These are phyloP conservation scores for Coregonus suidteri DNA, from an alignment of 2,797 vertebrate species.

Conservation along the genomic window DNA sequence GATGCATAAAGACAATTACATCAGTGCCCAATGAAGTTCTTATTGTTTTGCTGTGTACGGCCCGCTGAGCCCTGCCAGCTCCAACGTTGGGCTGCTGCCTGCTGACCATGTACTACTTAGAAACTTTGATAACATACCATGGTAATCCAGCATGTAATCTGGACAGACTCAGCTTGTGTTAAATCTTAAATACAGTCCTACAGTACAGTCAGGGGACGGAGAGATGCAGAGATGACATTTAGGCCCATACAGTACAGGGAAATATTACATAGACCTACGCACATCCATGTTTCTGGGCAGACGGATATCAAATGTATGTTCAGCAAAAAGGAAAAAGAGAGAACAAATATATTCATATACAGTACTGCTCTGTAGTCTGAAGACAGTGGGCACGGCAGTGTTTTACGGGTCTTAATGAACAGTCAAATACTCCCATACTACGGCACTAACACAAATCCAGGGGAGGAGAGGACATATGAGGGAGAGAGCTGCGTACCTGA, in stretches of 20 bases:
- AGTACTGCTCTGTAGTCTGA: background rate
- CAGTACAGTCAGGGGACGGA: background rate
- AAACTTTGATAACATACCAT: slow-evolving; percentile 27
- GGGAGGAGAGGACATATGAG: too few species aligned
- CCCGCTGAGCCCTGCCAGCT: slow-evolving; percentile 19
- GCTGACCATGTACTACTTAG: slow-evolving; percentile 28
- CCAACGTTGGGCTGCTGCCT: slow-evolving; percentile 29
- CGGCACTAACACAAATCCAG: too few species aligned
- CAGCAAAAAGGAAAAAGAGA: too few species aligned
- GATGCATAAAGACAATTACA: slow-evolving; percentile 32
- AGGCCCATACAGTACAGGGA: background rate
- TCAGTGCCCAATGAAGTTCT: slow-evolving; percentile 4
- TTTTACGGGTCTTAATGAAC: too few species aligned
- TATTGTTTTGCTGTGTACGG: background rate
- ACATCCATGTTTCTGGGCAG: too few species aligned
- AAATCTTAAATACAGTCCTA: slow-evolving; percentile 19
- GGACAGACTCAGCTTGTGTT: slow-evolving; percentile 19
- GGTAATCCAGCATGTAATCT: slow-evolving; percentile 50
- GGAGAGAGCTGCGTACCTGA: background rate
- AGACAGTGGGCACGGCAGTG: too few species aligned
- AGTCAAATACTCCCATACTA: background rate
- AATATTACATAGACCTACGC: background rate
- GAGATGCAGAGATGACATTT: too few species aligned
- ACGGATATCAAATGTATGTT: too few species aligned
- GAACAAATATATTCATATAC: too few species aligned